These are phyloP conservation scores for Phrixothrix hirtus DNA, from an alignment of 2,888 invertebrate species.

Conservation along the genomic window DNA sequence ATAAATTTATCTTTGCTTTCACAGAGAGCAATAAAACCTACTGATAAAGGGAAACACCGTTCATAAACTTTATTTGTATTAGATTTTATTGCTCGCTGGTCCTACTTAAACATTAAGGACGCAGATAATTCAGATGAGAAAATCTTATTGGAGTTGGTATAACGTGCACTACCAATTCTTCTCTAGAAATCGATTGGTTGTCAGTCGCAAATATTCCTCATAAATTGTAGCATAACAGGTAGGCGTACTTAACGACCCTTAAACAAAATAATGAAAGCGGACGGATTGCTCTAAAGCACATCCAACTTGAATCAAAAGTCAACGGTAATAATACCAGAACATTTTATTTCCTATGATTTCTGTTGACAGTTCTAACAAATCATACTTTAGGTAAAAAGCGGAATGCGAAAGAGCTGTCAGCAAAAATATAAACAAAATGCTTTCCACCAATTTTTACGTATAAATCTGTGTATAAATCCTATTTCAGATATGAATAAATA, in stretches of 20 bases:
- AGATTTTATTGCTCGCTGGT: conserved; percentile 23
- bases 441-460: conserved; percentile 19
- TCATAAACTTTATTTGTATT: conserved; percentile 28
- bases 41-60: conserved; percentile 26
- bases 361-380: conserved; percentile 23
- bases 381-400: conserved; percentile 24
- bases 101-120: conserved; percentile 18
- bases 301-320: conserved; percentile 19
- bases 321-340: conserved; percentile 18
- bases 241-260: too few species aligned
- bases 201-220: too few species aligned
- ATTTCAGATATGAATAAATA: conserved; percentile 23
- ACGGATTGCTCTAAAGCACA: too few species aligned
- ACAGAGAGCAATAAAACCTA: conserved; percentile 18
- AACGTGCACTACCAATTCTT: too few species aligned
- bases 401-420: conserved; percentile 26
- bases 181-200: too few species aligned
- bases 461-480: conserved; percentile 23
- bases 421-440: conserved; percentile 27
- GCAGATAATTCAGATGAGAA: conserved; percentile 16
- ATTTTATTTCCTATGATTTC: conserved; percentile 23
- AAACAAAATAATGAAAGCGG: too few species aligned
- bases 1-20: conserved; percentile 23
- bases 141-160: conserved; percentile 5
- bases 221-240: too few species aligned